phyloP scores from a whole-genome alignment of 2,888 invertebrate species.

The Disparrhopalites patrizii region DNA sequence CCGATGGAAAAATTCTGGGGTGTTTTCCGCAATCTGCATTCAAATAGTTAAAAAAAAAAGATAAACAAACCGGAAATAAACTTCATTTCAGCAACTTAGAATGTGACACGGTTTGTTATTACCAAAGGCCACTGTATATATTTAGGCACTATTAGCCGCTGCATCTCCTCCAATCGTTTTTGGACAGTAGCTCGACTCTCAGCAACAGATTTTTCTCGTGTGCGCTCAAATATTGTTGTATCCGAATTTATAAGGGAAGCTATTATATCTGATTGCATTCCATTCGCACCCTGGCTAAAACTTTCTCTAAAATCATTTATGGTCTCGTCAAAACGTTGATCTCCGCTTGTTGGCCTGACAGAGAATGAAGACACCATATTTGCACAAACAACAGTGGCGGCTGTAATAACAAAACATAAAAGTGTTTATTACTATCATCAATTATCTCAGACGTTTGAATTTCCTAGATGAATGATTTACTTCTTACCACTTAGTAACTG shows the following conservation, averaged over 20 bases:
- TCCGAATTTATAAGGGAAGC: conserved; percentile 21
- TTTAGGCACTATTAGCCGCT: conserved; percentile 36
- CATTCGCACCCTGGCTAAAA: conserved; percentile 18
- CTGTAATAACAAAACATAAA: conserved; percentile 17
- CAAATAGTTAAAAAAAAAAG: not conserved
- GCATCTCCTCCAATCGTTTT: conserved; percentile 34
- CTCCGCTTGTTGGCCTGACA: not conserved
- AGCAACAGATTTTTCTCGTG: conserved; percentile 33
- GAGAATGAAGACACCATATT: conserved; percentile 20
- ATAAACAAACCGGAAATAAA: too few species aligned
- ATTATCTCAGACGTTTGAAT: too few species aligned
- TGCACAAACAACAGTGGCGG: conserved; percentile 32
- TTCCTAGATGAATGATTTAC: too few species aligned
- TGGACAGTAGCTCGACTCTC: conserved; percentile 35
- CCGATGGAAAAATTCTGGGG: conserved; percentile 36
- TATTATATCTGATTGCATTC: not conserved
- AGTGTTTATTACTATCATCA: not conserved
- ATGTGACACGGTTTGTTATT: too few species aligned
- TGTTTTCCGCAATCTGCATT: conserved; percentile 39
- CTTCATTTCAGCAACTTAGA: not conserved
- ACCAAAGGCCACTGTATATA: conserved; percentile 39
- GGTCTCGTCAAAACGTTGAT: not conserved
- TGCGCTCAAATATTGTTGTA: conserved; percentile 29
- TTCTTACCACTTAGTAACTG: conserved; percentile 32
- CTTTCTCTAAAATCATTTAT: conserved; percentile 11